phyloP scores from a whole-genome alignment of 2,113 vertebrate species.

The Mystacornis crossleyi region DNA sequence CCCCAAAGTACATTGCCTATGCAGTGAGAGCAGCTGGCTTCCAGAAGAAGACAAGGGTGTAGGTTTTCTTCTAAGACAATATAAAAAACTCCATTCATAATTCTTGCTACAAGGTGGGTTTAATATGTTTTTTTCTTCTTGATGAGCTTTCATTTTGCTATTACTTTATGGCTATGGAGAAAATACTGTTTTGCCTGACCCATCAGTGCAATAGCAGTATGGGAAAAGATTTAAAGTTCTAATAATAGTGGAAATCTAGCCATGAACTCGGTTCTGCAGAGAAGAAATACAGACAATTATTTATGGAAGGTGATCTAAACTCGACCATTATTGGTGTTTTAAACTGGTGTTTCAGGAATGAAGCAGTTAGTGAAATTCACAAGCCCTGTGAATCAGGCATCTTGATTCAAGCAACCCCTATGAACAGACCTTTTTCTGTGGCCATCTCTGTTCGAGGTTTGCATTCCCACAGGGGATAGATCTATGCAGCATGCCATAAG shows the following conservation, averaged over 20 bases:
- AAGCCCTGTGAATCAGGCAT: background rate
- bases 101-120: background rate
- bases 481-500: slow-evolving; percentile 78
- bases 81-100: background rate
- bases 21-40: background rate
- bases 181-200: background rate
- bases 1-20: background rate
- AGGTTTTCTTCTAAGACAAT: background rate
- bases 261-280: background rate
- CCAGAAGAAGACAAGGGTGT: background rate
- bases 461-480: slow-evolving; percentile 68
- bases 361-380: background rate
- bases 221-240: slow-evolving; percentile 3
- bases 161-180: background rate
- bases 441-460: slow-evolving; percentile 64
- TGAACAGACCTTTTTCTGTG: slow-evolving; percentile 11
- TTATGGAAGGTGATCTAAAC: background rate
- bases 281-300: background rate
- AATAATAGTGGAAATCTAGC: slow-evolving; percentile 13
- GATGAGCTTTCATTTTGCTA: background rate
- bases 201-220: background rate
- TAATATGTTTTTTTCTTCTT: background rate
- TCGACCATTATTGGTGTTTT: background rate
- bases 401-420: background rate
- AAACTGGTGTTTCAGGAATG: background rate